phyloP scores from a whole-genome alignment of 2,888 invertebrate species.

The Branchellion lobata region DNA sequence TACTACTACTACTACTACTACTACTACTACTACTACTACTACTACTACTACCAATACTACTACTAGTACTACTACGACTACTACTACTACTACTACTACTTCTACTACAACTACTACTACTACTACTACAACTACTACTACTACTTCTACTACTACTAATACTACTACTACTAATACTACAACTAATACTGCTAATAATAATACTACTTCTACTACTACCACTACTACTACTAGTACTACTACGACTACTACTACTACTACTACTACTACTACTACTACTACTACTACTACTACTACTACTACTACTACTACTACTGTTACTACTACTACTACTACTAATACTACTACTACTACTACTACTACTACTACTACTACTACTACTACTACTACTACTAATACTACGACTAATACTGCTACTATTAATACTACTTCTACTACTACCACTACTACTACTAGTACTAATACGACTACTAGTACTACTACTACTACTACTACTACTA shows the following conservation, averaged over 20 bases:
- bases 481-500: constrained; percentile 40
- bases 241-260: constrained; percentile 33
- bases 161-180: constrained; percentile 44
- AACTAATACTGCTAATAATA: constrained; percentile 42
- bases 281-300: constrained; percentile 7
- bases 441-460: too few relatives aligned
- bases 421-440: too few relatives aligned
- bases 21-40: too few relatives aligned
- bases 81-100: constrained; percentile 44
- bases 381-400: too few relatives aligned
- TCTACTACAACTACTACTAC: constrained; percentile 43
- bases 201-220: constrained; percentile 43
- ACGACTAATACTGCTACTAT: too few relatives aligned
- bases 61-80: constrained; percentile 43
- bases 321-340: too few relatives aligned
- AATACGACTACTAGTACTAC: too few relatives aligned
- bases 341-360: too few relatives aligned
- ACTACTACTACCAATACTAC: constrained; percentile 38
- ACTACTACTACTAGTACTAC: constrained; percentile 44
- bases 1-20: too few relatives aligned
- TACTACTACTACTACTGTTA: background rate
- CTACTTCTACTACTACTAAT: constrained; percentile 43
- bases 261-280: constrained; percentile 7
- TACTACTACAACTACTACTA: constrained; percentile 44
- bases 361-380: too few relatives aligned